A percentile compares a stretch with the other conserved stretches of the same genome.
These are phyloP conservation scores for Lamellibrachia columna DNA, from an alignment of 2,888 invertebrate species.

Conservation along the genomic window DNA sequence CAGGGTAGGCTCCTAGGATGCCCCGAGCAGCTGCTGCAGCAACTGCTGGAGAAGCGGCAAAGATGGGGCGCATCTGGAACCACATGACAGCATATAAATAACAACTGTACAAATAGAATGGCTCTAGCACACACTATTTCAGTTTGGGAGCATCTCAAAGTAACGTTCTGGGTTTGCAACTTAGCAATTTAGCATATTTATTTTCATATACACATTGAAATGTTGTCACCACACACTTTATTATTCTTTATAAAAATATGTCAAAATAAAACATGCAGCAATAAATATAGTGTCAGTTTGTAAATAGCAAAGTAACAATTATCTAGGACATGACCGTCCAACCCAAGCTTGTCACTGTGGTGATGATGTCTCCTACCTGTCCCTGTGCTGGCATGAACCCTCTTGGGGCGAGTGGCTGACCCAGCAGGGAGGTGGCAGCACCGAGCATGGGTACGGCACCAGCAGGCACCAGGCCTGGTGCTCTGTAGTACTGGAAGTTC, in stretches of 20 bases:
- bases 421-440: background rate
- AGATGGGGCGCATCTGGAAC: background rate
- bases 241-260: background rate
- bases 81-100: background rate
- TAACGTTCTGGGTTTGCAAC: background rate
- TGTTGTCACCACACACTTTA: background rate
- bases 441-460: slow-evolving; percentile 25
- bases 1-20: background rate
- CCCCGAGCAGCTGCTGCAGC: background rate
- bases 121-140: background rate
- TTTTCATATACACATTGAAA: background rate
- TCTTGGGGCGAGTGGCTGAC: background rate
- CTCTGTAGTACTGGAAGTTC: slow-evolving; percentile 30
- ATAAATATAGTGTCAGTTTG: background rate
- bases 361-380: background rate
- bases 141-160: background rate
- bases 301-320: background rate
- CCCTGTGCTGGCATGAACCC: background rate
- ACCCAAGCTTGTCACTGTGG: too few species aligned
- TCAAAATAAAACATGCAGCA: background rate
- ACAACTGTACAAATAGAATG: background rate
- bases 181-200: background rate
- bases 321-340: background rate
- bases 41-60: background rate
- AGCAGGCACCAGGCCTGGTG: slow-evolving; percentile 25